These are phyloP conservation scores for Cotesia vestalis DNA, from an alignment of 1,140 invertebrate species.

Conservation along the genomic window DNA sequence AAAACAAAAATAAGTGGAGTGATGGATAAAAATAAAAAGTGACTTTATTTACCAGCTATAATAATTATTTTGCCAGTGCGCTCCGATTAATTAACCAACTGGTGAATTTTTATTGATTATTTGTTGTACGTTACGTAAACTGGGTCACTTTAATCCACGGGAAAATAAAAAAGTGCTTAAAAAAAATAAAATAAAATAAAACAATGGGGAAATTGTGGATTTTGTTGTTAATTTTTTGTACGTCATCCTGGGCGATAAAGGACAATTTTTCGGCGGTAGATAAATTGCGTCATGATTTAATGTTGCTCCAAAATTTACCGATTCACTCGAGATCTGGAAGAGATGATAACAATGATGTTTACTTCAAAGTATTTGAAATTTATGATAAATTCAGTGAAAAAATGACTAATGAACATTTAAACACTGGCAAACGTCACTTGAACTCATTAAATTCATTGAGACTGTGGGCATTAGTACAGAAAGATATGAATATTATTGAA, in stretches of 20 bases:
- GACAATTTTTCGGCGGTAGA: conserved; percentile 35
- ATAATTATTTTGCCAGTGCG: background rate
- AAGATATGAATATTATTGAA: conserved; percentile 68
- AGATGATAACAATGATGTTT: conserved; percentile 21
- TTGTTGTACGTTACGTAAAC: background rate
- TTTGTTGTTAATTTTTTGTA: conserved; percentile 29
- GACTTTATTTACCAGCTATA: background rate
- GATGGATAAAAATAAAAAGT: no score
- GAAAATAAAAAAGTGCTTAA: background rate
- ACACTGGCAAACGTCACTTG: conserved; percentile 54
- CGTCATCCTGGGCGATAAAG: conserved; percentile 25
- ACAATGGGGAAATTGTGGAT: conserved; percentile 29
- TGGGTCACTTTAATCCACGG: background rate
- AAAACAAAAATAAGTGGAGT: no score
- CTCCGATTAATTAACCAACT: background rate
- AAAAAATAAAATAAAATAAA: background rate
- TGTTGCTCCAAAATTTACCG: conserved; percentile 42
- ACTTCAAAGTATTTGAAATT: conserved; percentile 63
- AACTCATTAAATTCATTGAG: conserved; percentile 64
- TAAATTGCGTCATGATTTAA: conserved; percentile 32
- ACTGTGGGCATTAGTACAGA: conserved; percentile 67
- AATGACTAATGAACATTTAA: conserved; percentile 54
- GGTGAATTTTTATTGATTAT: background rate
- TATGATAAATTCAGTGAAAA: conserved; percentile 68
- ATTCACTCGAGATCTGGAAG: conserved; percentile 31